Evolutionary conservation across 2,888 invertebrate genomes (phyloP).

Genomic region (Sminthurides aquaticus): DNA sequence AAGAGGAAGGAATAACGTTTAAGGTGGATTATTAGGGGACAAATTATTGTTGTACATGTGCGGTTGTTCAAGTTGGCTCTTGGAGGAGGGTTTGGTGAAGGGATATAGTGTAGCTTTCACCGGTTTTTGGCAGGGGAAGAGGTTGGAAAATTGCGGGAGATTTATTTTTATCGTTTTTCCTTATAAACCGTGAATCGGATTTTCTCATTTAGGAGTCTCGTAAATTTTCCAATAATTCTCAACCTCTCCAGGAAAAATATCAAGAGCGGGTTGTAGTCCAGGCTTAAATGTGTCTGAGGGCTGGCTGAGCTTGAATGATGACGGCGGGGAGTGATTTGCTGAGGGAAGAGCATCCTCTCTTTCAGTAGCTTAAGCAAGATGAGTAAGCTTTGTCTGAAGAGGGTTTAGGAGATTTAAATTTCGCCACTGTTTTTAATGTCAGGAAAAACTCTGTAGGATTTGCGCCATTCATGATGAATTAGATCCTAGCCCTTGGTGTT

Average conservation of each 20-base stretch:
- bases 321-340: background rate
- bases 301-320: no score
- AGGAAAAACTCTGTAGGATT: no score
- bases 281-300: background rate
- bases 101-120: background rate
- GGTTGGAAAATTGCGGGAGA: slow-evolving; percentile 1
- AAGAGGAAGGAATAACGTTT: background rate
- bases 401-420: no score
- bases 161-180: slow-evolving; percentile 24
- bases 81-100: background rate
- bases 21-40: background rate
- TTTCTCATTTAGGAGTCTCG: slow-evolving; percentile 24
- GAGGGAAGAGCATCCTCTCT: background rate
- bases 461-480: no score
- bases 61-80: no score
- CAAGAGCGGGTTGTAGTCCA: background rate
- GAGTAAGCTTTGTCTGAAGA: no score
- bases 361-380: no score
- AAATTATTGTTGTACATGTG: background rate
- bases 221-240: slow-evolving; percentile 20
- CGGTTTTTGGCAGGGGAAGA: background rate
- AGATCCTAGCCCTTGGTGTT: no score
- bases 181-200: slow-evolving; percentile 22
- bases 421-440: no score
- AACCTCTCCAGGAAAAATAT: slow-evolving; percentile 2